Conservation (phyloP, 2,888 invertebrate genomes). For the Phengaris alcon region DNA sequence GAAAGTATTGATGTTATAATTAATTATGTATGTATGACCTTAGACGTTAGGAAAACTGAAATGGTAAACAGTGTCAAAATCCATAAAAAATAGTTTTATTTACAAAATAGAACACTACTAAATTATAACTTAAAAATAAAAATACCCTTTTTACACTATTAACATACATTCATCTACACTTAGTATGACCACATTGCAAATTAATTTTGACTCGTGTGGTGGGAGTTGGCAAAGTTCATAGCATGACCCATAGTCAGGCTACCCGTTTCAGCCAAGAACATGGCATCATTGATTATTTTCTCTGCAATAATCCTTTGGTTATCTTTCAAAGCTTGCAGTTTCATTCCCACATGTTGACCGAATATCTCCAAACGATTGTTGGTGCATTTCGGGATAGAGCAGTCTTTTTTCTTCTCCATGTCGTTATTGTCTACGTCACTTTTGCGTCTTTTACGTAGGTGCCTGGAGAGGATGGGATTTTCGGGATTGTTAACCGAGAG, state of each 20-base stretch:
- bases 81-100: too few relatives aligned
- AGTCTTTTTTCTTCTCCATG: background rate
- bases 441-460: background rate
- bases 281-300: slow-evolving; percentile 2
- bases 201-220: too few relatives aligned
- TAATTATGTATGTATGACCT: too few relatives aligned
- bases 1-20: too few relatives aligned
- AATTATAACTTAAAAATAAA: too few relatives aligned
- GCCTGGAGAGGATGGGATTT: background rate
- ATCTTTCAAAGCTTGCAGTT: background rate
- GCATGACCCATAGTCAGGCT: background rate
- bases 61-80: too few relatives aligned
- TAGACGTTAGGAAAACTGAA: too few relatives aligned
- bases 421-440: background rate
- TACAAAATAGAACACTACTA: too few relatives aligned
- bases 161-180: too few relatives aligned
- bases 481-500: background rate
- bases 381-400: background rate
- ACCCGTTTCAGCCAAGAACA: background rate
- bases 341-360: slow-evolving; percentile 3
- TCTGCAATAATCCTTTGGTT: slow-evolving; percentile 2
- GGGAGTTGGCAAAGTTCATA: background rate
- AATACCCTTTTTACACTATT: too few relatives aligned
- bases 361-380: background rate
- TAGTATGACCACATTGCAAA: too few relatives aligned